Percentiles rank a stretch among this genome's conserved stretches.
Evolutionary conservation across 1,140 invertebrate species (phyloP).

Genomic region (Lepidotrigona ventralis): DNA sequence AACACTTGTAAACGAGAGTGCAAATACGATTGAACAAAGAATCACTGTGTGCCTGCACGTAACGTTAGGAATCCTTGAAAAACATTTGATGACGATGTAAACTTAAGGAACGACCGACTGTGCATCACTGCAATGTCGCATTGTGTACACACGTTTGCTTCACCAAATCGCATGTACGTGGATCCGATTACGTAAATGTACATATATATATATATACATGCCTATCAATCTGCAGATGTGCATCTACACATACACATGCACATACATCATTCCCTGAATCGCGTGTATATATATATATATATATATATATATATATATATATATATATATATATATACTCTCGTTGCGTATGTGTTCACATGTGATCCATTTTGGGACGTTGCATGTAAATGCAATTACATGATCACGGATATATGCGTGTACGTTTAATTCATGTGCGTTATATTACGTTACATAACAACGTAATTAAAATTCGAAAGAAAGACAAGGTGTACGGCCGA

Average conservation of each 20-base stretch:
- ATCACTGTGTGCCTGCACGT: background rate
- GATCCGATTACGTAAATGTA: slow-evolving; percentile 31
- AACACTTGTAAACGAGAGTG: background rate
- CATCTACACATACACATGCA: slow-evolving; percentile 20
- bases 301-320: too few relatives aligned
- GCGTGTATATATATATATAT: too few relatives aligned
- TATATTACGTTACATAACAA: background rate
- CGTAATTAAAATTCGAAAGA: background rate
- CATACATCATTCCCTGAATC: background rate
- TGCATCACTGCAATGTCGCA: background rate
- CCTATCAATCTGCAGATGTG: slow-evolving; percentile 45
- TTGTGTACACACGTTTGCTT: slow-evolving; percentile 9
- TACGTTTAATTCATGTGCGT: background rate
- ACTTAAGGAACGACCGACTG: background rate
- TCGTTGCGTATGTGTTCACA: background rate
- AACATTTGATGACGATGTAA: background rate
- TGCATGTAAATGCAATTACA: slow-evolving; percentile 33
- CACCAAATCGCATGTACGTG: slow-evolving; percentile 20
- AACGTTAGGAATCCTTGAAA: background rate
- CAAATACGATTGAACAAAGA: background rate
- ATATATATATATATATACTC: too few relatives aligned
- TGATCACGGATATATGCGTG: background rate
- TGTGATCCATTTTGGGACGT: slow-evolving; percentile 15
- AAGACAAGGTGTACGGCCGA: background rate
- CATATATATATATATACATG: slow-evolving; percentile 28